phyloP scores from a whole-genome alignment of 2,113 vertebrate genomes.

The Harpagus bidentatus region DNA sequence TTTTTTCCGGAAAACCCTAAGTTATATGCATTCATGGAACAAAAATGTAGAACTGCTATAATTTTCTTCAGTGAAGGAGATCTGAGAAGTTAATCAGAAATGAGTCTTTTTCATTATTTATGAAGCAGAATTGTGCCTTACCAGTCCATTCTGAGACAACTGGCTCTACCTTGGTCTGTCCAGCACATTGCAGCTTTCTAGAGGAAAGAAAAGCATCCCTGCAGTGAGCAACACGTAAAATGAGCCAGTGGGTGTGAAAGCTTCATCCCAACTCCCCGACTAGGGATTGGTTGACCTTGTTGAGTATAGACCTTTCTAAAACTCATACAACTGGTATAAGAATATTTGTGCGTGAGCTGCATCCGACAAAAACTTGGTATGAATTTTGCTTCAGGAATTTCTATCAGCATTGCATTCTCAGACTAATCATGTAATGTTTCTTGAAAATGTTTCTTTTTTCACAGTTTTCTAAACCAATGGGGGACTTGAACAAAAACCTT shows the following conservation, averaged over 20 bases:
- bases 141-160: background rate
- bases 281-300: background rate
- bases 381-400: background rate
- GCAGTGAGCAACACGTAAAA: rapidly evolving
- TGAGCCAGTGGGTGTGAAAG: background rate
- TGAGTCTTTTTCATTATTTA: background rate
- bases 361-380: background rate
- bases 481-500: background rate
- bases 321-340: background rate
- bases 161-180: background rate
- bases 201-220: background rate
- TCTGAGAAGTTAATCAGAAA: background rate
- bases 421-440: background rate
- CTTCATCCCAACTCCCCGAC: background rate
- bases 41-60: background rate
- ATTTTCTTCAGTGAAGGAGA: background rate
- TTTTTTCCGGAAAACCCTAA: background rate
- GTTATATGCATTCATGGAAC: background rate
- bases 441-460: background rate
- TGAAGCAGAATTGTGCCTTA: background rate
- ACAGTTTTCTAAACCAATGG: background rate
- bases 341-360: background rate
- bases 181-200: background rate
- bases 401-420: background rate
- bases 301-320: background rate